Conservation (phyloP, 2,888 invertebrate genomes). For the Apodemia duryi region DNA sequence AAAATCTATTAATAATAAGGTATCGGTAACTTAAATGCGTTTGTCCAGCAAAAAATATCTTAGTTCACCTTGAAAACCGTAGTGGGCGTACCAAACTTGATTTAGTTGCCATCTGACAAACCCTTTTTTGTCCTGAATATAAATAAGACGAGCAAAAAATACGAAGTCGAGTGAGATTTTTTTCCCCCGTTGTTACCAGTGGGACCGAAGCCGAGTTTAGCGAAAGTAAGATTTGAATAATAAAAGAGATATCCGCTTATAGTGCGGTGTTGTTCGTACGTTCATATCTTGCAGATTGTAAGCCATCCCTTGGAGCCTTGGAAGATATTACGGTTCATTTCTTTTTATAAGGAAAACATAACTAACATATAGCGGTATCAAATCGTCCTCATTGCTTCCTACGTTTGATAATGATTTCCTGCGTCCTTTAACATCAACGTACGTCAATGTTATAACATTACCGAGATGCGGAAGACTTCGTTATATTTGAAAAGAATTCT, state of each 20-base stretch:
- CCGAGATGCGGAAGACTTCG: slow-evolving; percentile 56
- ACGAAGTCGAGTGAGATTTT: slow-evolving; percentile 54
- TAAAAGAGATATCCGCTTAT: slow-evolving; percentile 62
- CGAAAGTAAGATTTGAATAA: slow-evolving; percentile 71
- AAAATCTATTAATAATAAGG: slow-evolving; percentile 43
- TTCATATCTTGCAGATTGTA: slow-evolving; percentile 43
- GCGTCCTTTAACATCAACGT: slow-evolving; percentile 53
- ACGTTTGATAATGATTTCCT: slow-evolving; percentile 75
- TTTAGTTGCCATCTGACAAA: slow-evolving; percentile 74
- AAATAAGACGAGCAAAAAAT: slow-evolving; percentile 70
- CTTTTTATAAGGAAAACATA: slow-evolving; percentile 38
- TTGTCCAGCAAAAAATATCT: slow-evolving; percentile 52
- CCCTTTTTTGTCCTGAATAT: slow-evolving; percentile 76
- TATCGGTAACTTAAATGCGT: slow-evolving; percentile 49
- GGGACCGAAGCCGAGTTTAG: slow-evolving; percentile 58
- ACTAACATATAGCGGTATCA: slow-evolving; percentile 35
- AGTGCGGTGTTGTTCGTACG: slow-evolving; percentile 53
- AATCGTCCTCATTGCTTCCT: slow-evolving; percentile 58
- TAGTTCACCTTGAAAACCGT: slow-evolving; percentile 64
- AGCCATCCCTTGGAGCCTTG: slow-evolving; percentile 33
- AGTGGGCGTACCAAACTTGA: slow-evolving; percentile 72
- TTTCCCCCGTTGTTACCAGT: slow-evolving; percentile 50
- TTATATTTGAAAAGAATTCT: slow-evolving; percentile 41
- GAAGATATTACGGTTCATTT: slow-evolving; percentile 26
- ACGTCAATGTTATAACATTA: slow-evolving; percentile 56